These are phyloP conservation scores for Drosophila maculinotata DNA, from an alignment of 2,888 invertebrate genomes.

Conservation along the genomic window DNA sequence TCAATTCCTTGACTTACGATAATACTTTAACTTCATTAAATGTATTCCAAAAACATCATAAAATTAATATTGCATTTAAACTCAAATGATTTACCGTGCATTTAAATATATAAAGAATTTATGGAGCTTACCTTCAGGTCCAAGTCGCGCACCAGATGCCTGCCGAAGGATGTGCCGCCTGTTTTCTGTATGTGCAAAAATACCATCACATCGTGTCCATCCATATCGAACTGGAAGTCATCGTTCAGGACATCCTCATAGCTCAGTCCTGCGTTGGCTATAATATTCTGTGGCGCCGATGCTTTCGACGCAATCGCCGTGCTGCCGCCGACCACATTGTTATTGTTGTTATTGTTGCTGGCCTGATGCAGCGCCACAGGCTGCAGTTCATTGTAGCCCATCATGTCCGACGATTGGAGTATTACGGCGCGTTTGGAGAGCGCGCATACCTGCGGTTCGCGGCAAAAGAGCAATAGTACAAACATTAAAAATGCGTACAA, in stretches of 20 bases:
- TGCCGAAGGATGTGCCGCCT: constrained; percentile 98
- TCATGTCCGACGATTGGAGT: constrained; percentile 86
- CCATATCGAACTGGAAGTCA: constrained; percentile 95
- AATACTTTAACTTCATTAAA: no score
- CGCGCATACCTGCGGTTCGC: constrained; percentile 89
- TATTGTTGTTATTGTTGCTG: constrained; percentile 43
- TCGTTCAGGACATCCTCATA: constrained; percentile 95
- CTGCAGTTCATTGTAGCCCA: constrained; percentile 83
- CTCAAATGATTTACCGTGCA: no score
- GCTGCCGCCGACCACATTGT: constrained; percentile 57
- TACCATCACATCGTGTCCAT: constrained; percentile 98
- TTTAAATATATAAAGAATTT: background rate
- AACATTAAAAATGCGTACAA: constrained; percentile 35
- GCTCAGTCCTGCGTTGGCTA: constrained; percentile 88
- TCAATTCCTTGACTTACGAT: no score
- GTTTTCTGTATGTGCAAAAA: constrained; percentile 99
- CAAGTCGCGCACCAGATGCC: constrained; percentile 97
- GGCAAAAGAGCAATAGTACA: constrained; percentile 32
- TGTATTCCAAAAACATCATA: no score
- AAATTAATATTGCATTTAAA: no score
- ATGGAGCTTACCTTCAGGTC: constrained; percentile 88
- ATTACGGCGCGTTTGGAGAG: constrained; percentile 88
- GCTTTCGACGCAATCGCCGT: constrained; percentile 77
- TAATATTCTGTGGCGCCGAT: constrained; percentile 81
- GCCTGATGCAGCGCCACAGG: constrained; percentile 62